Base-by-base conservation (phyloP, 1,140 invertebrate species). In the Brachionus calyciflorus region DNA sequence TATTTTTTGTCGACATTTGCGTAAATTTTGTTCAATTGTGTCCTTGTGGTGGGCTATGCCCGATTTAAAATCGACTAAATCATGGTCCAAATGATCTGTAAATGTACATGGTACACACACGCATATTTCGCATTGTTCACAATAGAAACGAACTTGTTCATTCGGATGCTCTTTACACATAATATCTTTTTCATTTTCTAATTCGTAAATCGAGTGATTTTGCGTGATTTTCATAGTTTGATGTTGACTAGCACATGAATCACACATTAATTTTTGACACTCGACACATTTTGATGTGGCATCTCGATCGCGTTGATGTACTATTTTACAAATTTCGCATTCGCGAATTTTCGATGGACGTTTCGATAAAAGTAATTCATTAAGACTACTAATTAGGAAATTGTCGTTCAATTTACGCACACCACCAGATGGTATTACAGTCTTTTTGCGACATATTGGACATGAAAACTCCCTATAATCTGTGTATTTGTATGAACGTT, bases 401-500 rank as follows among this genome's bases (percentile, higher is more conserved):
- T 86, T 86, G 78, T 86, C 85, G 4, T 84, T 84, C 76, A 86
- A 81, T 78, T 85, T 85, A 77, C 84, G 84, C 1, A 85, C 85
- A 21, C 85, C 85, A 14, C 84, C 84, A 73, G 84, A 78, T 21
- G 85, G 85, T 33, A 86, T 79, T 57, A 84, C 82, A 7, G 85
- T 86, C 44, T 84, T 79, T 79, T 86, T 85, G 30, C 85, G 82
- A 77, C 85, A 86, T 4, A 86, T 80, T 4, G 85, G 85, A 78
- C 85, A 86, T 1, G 85, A 85, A 79, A 86, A 85, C 68, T 86
- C 85, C 9, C 73, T 49, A 57, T 76, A 76, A 60, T 76, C 73
- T 14, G 49, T 76, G 21, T 76, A 76, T 37, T 76, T 76, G 33
- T 76, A 76, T 1, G 73, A 76, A 9, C 73, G 49, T 21, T 76